Evolutionary conservation across 2,797 vertebrate genomes (phyloP).

Genomic region (Rhinella marina): DNA sequence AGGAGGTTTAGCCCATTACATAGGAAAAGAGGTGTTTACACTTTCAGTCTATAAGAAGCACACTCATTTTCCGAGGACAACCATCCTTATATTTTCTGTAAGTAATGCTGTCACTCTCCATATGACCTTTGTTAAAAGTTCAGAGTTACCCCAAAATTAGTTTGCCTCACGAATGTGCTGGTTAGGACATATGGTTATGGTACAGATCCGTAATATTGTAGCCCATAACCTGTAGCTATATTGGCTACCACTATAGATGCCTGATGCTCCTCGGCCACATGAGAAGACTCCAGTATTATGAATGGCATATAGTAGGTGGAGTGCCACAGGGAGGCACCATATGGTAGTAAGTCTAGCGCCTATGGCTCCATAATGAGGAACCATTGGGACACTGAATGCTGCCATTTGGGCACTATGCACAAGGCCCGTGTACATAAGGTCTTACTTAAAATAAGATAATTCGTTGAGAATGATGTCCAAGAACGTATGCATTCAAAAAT

Average conservation of each 20-base stretch:
- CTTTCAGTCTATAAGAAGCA: neutral
- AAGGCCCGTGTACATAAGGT: neutral
- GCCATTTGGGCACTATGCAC: too few relatives aligned
- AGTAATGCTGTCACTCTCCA: neutral
- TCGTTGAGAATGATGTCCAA: neutral
- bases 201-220: neutral
- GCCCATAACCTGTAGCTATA: neutral
- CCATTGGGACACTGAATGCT: too few relatives aligned
- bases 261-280: too few relatives aligned
- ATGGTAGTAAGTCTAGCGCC: too few relatives aligned
- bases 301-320: too few relatives aligned
- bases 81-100: neutral
- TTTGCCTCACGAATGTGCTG: too few relatives aligned
- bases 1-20: constrained; percentile 7
- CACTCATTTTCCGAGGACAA: constrained; percentile 11
- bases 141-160: too few relatives aligned
- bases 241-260: too few relatives aligned
- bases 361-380: neutral
- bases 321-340: too few relatives aligned
- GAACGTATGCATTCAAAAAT: neutral
- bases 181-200: too few relatives aligned
- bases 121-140: neutral
- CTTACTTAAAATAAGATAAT: neutral
- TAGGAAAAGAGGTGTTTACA: neutral
- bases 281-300: too few relatives aligned